These are phyloP conservation scores for Diadophis punctatus DNA, from an alignment of 2,113 vertebrate species.

Conservation along the genomic window DNA sequence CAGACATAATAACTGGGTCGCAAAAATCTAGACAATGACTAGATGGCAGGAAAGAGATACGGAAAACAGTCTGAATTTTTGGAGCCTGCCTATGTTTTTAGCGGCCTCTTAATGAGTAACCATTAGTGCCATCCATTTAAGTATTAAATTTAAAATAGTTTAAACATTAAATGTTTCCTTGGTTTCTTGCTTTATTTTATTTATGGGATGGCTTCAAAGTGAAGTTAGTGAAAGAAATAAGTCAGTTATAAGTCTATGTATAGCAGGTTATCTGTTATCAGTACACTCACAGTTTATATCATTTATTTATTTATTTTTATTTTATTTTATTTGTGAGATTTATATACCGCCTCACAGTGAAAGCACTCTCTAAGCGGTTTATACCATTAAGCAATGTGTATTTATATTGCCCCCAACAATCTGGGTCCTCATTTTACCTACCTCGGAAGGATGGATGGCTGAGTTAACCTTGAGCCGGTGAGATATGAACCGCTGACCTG, in stretches of 20 bases:
- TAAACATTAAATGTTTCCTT: background rate
- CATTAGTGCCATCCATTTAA: background rate
- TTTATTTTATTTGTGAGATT: no score
- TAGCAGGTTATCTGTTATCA: background rate
- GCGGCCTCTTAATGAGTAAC: background rate
- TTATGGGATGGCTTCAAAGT: background rate
- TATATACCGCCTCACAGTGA: no score
- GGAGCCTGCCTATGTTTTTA: background rate
- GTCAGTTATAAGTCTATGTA: background rate
- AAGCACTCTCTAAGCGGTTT: no score
- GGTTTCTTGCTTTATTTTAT: background rate
- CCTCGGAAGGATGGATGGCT: no score
- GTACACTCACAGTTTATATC: no score
- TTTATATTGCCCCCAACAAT: no score
- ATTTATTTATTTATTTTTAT: no score
- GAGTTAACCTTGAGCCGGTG: no score
- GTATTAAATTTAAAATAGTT: background rate
- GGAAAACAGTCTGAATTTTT: background rate
- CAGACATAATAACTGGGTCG: background rate
- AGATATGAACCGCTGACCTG: no score
- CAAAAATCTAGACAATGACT: background rate
- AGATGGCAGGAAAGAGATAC: background rate
- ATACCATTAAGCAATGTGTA: no score
- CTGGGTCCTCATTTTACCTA: no score
- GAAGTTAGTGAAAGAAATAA: background rate